Evolutionary conservation across 1,140 invertebrate genomes (phyloP).

Genomic region (Megalopta genalis): DNA sequence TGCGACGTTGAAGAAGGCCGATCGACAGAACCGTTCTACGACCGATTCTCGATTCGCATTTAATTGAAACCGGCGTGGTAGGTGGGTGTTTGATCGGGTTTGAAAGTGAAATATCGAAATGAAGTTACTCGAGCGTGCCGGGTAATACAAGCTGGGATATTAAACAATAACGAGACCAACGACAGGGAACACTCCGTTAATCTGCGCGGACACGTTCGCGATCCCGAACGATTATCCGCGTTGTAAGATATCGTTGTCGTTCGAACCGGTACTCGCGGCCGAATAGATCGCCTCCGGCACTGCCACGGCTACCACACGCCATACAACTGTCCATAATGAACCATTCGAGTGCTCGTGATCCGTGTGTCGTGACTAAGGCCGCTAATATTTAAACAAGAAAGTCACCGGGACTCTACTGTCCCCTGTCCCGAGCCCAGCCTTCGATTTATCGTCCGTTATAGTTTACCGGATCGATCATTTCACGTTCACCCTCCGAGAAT

Average conservation of each 20-base stretch:
- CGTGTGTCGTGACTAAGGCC: slow-evolving; percentile 53
- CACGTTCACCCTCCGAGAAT: neutral
- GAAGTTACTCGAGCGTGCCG: neutral
- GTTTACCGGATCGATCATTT: neutral
- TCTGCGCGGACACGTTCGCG: slow-evolving; percentile 52
- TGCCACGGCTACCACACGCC: slow-evolving; percentile 32
- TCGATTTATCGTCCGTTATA: slow-evolving; percentile 34
- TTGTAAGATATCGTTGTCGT: slow-evolving; percentile 48
- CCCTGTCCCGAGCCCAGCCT: too few relatives aligned
- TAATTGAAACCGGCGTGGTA: neutral
- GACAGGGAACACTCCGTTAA: slow-evolving; percentile 55
- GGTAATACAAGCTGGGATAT: neutral
- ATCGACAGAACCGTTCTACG: too few relatives aligned
- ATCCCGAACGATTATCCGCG: slow-evolving; percentile 54
- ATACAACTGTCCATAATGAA: slow-evolving; percentile 53
- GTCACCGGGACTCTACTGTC: slow-evolving; percentile 48
- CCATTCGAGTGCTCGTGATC: slow-evolving; percentile 51
- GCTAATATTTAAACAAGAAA: slow-evolving; percentile 56
- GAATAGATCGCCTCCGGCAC: slow-evolving; percentile 49
- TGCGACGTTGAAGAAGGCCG: too few relatives aligned
- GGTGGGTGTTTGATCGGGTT: neutral
- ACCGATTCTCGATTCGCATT: neutral
- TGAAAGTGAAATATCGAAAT: neutral
- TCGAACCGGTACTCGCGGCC: slow-evolving; percentile 36
- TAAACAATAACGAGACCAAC: slow-evolving; percentile 55